phyloP scores from a whole-genome alignment of 1,140 invertebrate genomes.

The Hydropsyche tenuis region DNA sequence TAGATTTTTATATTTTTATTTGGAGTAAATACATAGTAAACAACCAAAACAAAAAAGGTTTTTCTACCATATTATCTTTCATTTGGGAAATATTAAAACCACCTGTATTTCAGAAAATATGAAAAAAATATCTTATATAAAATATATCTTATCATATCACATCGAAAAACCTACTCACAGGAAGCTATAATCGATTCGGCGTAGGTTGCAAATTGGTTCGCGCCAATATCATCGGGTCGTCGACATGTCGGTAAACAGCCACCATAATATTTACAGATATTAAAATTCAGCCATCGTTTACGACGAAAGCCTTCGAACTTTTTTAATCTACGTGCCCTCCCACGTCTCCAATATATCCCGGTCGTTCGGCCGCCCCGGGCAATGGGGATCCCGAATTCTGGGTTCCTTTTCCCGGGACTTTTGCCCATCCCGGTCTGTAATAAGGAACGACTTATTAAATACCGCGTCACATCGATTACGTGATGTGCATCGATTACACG shows the following conservation, averaged over 20 bases:
- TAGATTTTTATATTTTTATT: no score
- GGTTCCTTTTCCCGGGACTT: background rate
- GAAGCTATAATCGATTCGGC: background rate
- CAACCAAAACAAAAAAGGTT: no score
- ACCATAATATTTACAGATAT: constrained; percentile 10
- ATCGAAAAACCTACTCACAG: no score
- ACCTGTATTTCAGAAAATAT: no score
- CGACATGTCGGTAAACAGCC: constrained; percentile 12
- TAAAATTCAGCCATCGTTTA: constrained; percentile 26
- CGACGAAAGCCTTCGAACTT: constrained; percentile 19
- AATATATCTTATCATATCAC: no score
- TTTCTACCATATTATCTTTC: no score
- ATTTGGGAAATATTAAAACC: no score
- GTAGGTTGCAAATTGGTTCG: constrained; percentile 13
- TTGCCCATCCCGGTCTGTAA: background rate
- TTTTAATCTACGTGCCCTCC: constrained; percentile 18
- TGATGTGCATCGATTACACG: background rate
- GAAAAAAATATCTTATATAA: no score
- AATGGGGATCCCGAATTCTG: background rate
- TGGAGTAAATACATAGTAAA: no score
- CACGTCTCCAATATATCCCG: background rate
- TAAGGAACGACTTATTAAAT: constrained; percentile 27
- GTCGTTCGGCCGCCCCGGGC: background rate
- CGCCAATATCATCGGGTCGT: background rate
- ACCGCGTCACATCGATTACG: constrained; percentile 9